phyloP scores from a whole-genome alignment of 2,888 invertebrate species.

The Scaptomyza flava region DNA sequence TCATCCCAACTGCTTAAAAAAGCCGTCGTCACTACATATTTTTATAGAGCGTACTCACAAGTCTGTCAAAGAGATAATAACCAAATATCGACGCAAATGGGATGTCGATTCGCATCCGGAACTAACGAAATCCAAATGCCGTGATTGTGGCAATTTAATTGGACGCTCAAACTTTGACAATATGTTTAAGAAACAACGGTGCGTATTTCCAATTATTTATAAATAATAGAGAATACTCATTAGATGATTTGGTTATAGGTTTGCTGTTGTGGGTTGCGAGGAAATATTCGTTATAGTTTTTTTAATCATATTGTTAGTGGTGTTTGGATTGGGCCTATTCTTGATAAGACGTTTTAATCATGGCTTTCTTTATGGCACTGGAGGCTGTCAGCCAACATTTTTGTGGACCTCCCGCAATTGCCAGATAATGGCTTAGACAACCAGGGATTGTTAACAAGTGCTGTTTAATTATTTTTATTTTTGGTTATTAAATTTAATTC shows the following conservation, averaged over 20 bases:
- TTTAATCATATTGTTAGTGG: background rate
- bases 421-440: slow-evolving; percentile 28
- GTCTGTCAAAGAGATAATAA: slow-evolving; percentile 21
- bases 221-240: background rate
- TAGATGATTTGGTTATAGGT: slow-evolving; percentile 11
- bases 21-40: background rate
- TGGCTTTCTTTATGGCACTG: slow-evolving; percentile 41
- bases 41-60: slow-evolving; percentile 7
- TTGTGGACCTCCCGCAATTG: slow-evolving; percentile 45
- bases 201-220: slow-evolving; percentile 18
- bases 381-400: slow-evolving; percentile 39
- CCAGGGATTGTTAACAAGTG: too few relatives aligned
- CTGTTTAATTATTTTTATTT: background rate
- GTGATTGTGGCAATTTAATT: slow-evolving; percentile 35
- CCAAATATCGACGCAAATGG: slow-evolving; percentile 14
- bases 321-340: slow-evolving; percentile 16
- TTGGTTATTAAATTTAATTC: background rate
- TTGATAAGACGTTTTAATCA: slow-evolving; percentile 48
- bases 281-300: background rate
- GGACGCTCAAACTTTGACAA: slow-evolving; percentile 22
- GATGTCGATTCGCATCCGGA: background rate
- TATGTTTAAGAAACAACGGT: slow-evolving; percentile 15
- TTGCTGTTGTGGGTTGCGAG: background rate
- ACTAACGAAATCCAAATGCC: slow-evolving; percentile 13
- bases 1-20: background rate